These are phyloP conservation scores for Tyrophagus putrescentiae DNA, from an alignment of 1,140 invertebrate species.

Conservation along the genomic window DNA sequence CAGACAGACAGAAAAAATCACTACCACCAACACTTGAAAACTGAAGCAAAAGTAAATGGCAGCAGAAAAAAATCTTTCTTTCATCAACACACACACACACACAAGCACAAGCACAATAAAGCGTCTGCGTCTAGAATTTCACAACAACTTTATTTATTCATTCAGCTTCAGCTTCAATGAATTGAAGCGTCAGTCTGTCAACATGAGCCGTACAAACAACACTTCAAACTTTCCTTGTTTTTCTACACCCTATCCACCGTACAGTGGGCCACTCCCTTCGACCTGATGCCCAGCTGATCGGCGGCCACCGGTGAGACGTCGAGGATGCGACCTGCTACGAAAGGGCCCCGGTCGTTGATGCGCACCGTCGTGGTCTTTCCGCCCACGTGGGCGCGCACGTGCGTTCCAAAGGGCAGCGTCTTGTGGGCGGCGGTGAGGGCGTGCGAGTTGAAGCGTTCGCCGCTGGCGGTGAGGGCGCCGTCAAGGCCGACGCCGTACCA, in stretches of 20 bases:
- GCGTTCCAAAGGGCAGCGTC: conserved; percentile 14
- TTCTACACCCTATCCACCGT: background rate
- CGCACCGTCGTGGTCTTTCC: background rate
- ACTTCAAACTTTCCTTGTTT: conserved; percentile 2
- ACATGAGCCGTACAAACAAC: no score
- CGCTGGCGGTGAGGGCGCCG: conserved; percentile 11
- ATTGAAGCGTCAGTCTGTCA: background rate
- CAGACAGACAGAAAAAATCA: background rate
- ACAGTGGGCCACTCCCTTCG: background rate
- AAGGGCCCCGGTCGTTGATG: conserved; percentile 18
- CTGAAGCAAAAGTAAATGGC: background rate
- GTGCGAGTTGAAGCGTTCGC: background rate
- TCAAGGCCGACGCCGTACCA: conserved; percentile 1
- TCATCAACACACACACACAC: no score
- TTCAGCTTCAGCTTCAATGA: background rate
- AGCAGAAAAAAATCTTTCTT: no score
- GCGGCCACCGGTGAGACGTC: background rate
- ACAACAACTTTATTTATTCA: no score
- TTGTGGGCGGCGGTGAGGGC: conserved; percentile 17
- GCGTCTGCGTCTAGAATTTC: no score
- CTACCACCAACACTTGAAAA: background rate
- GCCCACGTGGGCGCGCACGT: background rate
- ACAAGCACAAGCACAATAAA: no score
- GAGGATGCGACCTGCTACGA: conserved; percentile 10
- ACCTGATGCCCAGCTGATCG: background rate